phyloP scores from a whole-genome alignment of 2,888 invertebrate species.

The Hydropsyche betteni region DNA sequence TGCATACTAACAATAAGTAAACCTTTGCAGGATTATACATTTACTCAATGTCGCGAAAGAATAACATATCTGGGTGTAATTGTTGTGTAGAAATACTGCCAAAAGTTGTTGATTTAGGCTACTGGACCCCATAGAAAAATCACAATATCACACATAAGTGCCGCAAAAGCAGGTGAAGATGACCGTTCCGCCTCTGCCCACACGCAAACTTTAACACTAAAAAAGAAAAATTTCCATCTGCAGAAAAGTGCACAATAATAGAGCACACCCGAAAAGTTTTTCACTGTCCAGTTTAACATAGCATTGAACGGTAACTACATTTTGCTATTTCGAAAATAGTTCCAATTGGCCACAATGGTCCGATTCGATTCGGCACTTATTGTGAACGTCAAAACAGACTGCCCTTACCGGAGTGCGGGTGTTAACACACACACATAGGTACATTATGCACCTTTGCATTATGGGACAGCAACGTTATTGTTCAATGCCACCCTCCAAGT shows the following conservation, averaged over 20 bases:
- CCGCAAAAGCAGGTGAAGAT: constrained; percentile 46
- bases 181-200: constrained; percentile 41
- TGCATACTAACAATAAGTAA: too few species aligned
- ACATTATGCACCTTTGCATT: constrained; percentile 4
- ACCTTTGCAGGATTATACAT: too few species aligned
- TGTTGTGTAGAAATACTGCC: too few species aligned
- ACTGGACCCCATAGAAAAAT: constrained; percentile 4
- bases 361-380: constrained; percentile 52
- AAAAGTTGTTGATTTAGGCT: constrained; percentile 23
- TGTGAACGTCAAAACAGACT: constrained; percentile 52
- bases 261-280: constrained; percentile 8
- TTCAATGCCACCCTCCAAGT: constrained; percentile 12
- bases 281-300: background rate
- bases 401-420: constrained; percentile 45
- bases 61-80: too few species aligned
- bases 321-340: constrained; percentile 44
- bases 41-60: too few species aligned
- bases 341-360: constrained; percentile 23
- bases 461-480: background rate
- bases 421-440: constrained; percentile 39
- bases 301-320: background rate
- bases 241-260: constrained; percentile 39
- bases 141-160: constrained; percentile 14
- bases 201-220: constrained; percentile 43
- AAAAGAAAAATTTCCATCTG: constrained; percentile 2